These are phyloP conservation scores for Datnioides undecimradiatus DNA, from an alignment of 2,113 vertebrate species.

Conservation along the genomic window DNA sequence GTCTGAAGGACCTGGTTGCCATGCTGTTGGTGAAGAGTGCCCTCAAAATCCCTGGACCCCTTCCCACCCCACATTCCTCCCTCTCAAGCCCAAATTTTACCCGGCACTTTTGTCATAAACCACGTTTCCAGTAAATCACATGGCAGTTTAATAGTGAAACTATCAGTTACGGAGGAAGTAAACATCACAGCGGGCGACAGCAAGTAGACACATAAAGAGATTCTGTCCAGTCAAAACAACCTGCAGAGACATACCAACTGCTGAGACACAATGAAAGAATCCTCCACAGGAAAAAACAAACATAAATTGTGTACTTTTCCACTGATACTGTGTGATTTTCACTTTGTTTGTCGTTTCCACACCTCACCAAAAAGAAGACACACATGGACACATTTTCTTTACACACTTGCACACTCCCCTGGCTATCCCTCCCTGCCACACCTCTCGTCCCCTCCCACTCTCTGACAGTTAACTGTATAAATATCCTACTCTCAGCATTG, in stretches of 20 bases:
- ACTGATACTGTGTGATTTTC: conserved; percentile 25
- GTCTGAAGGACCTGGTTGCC: conserved; percentile 1
- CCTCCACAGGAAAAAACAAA: conserved; percentile 50
- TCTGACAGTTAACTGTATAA: conserved; percentile 69
- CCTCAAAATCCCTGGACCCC: background rate
- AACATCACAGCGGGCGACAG: conserved; percentile 47
- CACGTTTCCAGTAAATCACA: conserved; percentile 36
- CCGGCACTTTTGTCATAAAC: conserved; percentile 24
- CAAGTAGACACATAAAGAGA: conserved; percentile 62
- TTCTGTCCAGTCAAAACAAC: conserved; percentile 71
- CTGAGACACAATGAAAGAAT: conserved; percentile 43
- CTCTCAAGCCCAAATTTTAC: background rate
- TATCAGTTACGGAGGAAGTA: conserved; percentile 48
- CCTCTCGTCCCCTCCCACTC: conserved; percentile 69
- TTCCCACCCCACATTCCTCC: background rate
- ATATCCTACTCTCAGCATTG: conserved; percentile 59
- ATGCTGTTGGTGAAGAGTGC: background rate
- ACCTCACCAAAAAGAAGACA: conserved; percentile 27
- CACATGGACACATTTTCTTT: conserved; percentile 43
- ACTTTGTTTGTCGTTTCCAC: conserved; percentile 24
- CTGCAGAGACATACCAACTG: conserved; percentile 47
- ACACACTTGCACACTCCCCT: conserved; percentile 38
- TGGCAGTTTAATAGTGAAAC: conserved; percentile 45
- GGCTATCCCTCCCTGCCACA: conserved; percentile 41
- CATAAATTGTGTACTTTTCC: conserved; percentile 43